Evolutionary conservation across 2,888 invertebrate genomes (phyloP).

Genomic region (Drosophila siamana): DNA sequence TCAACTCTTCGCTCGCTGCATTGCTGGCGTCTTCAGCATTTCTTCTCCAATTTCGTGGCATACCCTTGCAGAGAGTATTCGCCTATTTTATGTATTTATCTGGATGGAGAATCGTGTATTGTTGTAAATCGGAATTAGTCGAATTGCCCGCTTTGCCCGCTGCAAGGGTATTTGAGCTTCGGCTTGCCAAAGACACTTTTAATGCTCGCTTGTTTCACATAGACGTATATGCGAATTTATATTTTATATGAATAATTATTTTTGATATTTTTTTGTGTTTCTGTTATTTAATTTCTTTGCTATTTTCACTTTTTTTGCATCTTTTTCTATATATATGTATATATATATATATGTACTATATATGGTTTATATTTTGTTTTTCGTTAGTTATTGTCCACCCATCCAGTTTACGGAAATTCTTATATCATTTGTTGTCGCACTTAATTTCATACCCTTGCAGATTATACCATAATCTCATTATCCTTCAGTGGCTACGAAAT

Average conservation of each 20-base stretch:
- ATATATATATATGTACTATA: constrained; percentile 24
- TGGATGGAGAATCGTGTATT: constrained; percentile 17
- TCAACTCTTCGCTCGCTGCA: constrained; percentile 63
- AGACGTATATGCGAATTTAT: constrained; percentile 42
- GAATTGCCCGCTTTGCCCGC: not conserved
- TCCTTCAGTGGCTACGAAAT: not conserved
- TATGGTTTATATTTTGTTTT: constrained; percentile 35
- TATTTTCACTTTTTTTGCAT: constrained; percentile 22
- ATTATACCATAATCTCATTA: not conserved
- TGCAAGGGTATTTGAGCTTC: constrained; percentile 8
- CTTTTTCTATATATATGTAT: constrained; percentile 19
- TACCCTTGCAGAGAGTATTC: constrained; percentile 16
- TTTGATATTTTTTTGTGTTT: constrained; percentile 36
- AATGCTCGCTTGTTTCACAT: not conserved
- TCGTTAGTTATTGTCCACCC: constrained; percentile 85
- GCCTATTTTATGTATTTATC: constrained; percentile 6
- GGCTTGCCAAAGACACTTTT: constrained; percentile 9
- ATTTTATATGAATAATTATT: constrained; percentile 46
- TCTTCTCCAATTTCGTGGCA: not conserved
- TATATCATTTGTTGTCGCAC: constrained; percentile 53
- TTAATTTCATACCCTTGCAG: constrained; percentile 43
- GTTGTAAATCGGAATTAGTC: not conserved
- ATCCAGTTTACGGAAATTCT: constrained; percentile 83
- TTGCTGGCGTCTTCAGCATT: constrained; percentile 35
- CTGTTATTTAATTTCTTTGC: constrained; percentile 34